Base-by-base conservation (phyloP, 2,797 vertebrate species). In the Okamejei kenojei region DNA sequence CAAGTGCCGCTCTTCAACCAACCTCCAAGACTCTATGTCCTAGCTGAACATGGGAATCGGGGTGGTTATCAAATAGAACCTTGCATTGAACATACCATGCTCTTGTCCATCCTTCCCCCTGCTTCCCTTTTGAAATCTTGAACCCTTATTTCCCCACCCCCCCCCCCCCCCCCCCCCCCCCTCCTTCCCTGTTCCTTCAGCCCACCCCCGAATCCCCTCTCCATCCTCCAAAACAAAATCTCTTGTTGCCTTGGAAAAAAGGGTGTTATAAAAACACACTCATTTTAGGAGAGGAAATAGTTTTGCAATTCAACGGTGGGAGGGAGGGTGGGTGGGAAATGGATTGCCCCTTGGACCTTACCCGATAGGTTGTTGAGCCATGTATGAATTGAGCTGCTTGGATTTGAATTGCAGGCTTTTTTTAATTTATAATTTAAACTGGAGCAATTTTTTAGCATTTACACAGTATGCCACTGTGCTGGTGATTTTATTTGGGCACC, bases 351-450 rank as follows among this genome's bases (percentile, higher is more conserved):
- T 92, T 92, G 54, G 71, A 76, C 76, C 38, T 54, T 15, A 19
- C 21, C 26, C 76, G 90, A n/a, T 4, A 74, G 29, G 35, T n/a
- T 92, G 45, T 92, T 92, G 68, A 92, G 71, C 71, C 90, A 76
- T 58, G 29, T 7, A 71, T 76, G 38, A 92, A 92, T 54, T 8
- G 45, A 76, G 68, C 90, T 92, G 90, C 35, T 76, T 26, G 45
- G 90, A 10, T 88, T 73, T 73, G n/a, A 38, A 92, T 54, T 76
- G 73, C 90, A 76, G 65, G 73, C 90, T 92, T 88, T 76, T 90
- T 92, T 26, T 21, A 92, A 92, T 76, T 54, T 76, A 92, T 76
- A 15, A 29, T 92, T 73, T 92, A 54, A 92, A 92, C 90, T 76
- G 38, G 38, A 92, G 71, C 58, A 76, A 10, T 54, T 54, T 54